Conservation (phyloP, 1,140 invertebrate species). For the Drosophila obscura region DNA sequence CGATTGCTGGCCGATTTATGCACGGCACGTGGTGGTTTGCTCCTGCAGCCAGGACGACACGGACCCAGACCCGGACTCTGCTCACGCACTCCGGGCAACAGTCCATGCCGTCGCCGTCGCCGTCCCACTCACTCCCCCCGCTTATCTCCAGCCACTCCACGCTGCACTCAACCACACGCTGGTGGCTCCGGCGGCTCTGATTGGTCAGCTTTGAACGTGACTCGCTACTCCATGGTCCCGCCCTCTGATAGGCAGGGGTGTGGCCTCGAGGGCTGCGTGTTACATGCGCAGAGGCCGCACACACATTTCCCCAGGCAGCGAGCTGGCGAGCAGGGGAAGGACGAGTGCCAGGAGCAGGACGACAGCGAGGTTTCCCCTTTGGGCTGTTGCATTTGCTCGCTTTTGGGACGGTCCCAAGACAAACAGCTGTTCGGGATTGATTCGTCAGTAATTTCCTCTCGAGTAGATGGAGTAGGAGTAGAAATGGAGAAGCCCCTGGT, state of each 20-base stretch:
- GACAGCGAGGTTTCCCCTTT: constrained; percentile 34
- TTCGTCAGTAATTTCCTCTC: constrained; percentile 38
- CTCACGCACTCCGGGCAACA: constrained; percentile 33
- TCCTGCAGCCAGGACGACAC: constrained; percentile 24
- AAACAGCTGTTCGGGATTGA: constrained; percentile 64
- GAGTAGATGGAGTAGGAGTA: not conserved
- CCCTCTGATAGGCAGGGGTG: constrained; percentile 44
- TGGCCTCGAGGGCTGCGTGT: constrained; percentile 27
- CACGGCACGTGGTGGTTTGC: constrained; percentile 68
- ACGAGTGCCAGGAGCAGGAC: not conserved
- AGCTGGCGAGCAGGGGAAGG: constrained; percentile 6
- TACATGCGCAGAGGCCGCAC: constrained; percentile 65
- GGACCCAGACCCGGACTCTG: not conserved
- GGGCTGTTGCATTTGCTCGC: constrained; percentile 58
- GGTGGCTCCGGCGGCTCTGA: constrained; percentile 25
- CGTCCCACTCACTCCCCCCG: constrained; percentile 12
- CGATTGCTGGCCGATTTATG: constrained; percentile 79
- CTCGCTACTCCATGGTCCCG: constrained; percentile 59
- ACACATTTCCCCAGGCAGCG: constrained; percentile 57
- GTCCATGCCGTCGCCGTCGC: not conserved
- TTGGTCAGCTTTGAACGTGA: constrained; percentile 48
- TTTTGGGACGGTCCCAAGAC: constrained; percentile 16
- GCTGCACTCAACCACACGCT: constrained; percentile 48
- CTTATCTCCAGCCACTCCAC: constrained; percentile 74
- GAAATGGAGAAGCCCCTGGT: too few relatives aligned